Evolutionary conservation across 2,113 vertebrate species (phyloP), one percentile per base, ranked within the genome.

Genomic region (Anthoscopus minutus): DNA sequence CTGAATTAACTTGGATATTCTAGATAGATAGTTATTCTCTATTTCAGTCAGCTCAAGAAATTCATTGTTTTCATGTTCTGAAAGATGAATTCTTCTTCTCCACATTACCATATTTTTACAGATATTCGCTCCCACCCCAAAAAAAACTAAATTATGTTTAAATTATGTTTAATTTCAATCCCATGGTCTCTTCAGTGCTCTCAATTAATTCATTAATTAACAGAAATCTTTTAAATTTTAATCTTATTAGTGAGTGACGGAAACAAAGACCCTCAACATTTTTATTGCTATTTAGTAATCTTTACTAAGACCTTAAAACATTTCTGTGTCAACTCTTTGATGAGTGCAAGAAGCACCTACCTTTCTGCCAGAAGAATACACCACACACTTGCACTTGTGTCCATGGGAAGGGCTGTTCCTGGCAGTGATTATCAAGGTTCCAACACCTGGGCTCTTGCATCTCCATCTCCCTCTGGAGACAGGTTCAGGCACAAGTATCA

Each of bases 391-490:
- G 23, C 24, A 14, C 2, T 13, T 44, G 2, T 33, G 38, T 44
- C 16, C 9, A 3, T 9, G 11, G 11, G 10, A 73, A 94, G 17
- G 13, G 18, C 22, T 70, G n/a, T 18, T 64, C 19, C 45, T 89
- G 24, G 9, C 24, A 27, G 5, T 47, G 11, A 17, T 86, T 6
- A 5, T 6, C 16, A 23, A 57, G 5, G 9, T 22, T 8, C 6
- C 20, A 9, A 5, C 20, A 58, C 2, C 3, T 33, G 17, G 40
- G 4, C 11, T 67, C 31, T 3, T 2, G 5, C 20, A 56, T 25
- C 4, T 19, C 15, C 16, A 60, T 5, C 11, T 60, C 2, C 7
- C 30, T 40, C 27, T 47, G 21, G 15, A 78, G 27, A 11, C 67
- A 86, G 15, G 11, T 25, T 44, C 37, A 71, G 25, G 13, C 9